These are phyloP conservation scores for Andrena flavipes DNA, from an alignment of 2,888 invertebrate species.

Conservation along the genomic window DNA sequence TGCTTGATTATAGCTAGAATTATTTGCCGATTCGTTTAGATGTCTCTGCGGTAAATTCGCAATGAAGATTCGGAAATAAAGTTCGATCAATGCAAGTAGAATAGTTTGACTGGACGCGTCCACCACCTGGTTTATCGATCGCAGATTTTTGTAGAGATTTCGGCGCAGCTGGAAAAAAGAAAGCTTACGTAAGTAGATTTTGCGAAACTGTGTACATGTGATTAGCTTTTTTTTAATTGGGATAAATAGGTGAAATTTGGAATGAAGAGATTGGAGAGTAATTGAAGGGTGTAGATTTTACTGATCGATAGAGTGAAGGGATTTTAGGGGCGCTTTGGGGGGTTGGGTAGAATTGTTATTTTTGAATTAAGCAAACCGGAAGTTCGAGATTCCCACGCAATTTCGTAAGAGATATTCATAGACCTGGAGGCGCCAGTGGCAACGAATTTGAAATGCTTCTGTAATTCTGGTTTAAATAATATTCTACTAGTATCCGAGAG, in stretches of 20 bases:
- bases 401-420: too few relatives aligned
- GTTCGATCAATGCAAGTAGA: neutral
- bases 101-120: neutral
- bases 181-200: neutral
- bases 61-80: conserved; percentile 7
- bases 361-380: too few relatives aligned
- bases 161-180: neutral
- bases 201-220: neutral
- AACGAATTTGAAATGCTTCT: too few relatives aligned
- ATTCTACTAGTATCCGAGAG: neutral
- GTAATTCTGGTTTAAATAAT: neutral
- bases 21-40: conserved; percentile 12
- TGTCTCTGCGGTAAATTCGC: conserved; percentile 25
- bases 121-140: neutral
- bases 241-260: too few relatives aligned
- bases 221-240: neutral
- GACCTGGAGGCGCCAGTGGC: too few relatives aligned
- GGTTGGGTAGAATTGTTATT: too few relatives aligned
- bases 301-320: too few relatives aligned
- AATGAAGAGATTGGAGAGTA: too few relatives aligned
- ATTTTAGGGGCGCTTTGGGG: too few relatives aligned
- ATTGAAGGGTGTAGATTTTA: too few relatives aligned
- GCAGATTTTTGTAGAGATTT: neutral
- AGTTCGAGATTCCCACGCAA: too few relatives aligned
- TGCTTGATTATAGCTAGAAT: neutral